phyloP scores from a whole-genome alignment of 2,797 vertebrate genomes.

The Labeo calbasu region DNA sequence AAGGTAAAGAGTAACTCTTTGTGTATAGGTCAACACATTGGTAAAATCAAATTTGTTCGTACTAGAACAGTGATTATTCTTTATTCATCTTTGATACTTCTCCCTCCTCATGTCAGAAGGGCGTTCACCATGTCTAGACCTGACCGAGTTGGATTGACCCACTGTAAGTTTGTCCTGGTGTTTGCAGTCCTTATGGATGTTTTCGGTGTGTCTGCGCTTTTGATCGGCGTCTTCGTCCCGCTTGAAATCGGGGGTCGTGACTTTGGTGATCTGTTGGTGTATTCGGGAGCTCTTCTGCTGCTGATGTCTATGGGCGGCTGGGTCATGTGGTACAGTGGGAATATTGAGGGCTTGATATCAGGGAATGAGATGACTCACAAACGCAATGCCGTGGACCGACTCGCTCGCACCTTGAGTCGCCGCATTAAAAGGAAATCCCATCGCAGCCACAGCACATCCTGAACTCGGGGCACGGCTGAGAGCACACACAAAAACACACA shows the following conservation, averaged over 20 bases:
- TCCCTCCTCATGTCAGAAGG: constrained; percentile 17
- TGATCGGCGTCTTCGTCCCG: constrained; percentile 85
- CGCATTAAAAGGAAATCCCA: constrained; percentile 66
- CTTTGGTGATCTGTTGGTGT: constrained; percentile 89
- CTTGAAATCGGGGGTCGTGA: constrained; percentile 83
- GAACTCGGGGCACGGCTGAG: constrained; percentile 34
- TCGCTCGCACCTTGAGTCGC: constrained; percentile 83
- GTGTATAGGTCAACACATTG: no score
- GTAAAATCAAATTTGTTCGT: not conserved
- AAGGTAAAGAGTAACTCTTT: not conserved
- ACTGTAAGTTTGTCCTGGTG: constrained; percentile 83
- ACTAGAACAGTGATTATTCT: not conserved
- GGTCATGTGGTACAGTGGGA: constrained; percentile 94
- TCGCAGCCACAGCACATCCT: constrained; percentile 68
- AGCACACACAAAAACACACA: not conserved
- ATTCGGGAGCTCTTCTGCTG: constrained; percentile 85
- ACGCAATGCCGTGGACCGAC: constrained; percentile 79
- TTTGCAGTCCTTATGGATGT: constrained; percentile 86
- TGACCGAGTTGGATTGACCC: constrained; percentile 76
- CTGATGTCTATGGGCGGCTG: constrained; percentile 86
- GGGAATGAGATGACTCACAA: constrained; percentile 75
- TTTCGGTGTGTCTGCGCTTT: constrained; percentile 78
- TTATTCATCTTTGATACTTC: not conserved
- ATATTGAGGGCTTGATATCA: constrained; percentile 86
- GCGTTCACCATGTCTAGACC: constrained; percentile 68